Evolutionary conservation across 2,797 vertebrate species (phyloP).

Genomic region (Staurois parvus): DNA sequence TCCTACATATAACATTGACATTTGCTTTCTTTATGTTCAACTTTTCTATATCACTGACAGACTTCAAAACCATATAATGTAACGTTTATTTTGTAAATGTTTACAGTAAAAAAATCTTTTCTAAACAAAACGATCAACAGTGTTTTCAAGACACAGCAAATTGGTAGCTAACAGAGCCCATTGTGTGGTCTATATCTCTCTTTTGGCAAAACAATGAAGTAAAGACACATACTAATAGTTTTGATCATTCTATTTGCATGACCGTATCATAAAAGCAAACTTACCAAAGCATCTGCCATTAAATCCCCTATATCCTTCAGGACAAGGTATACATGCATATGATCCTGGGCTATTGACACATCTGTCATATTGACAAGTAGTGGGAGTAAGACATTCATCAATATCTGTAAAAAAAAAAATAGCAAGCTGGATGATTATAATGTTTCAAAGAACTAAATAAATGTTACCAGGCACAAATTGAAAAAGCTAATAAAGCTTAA

Average conservation of each 20-base stretch:
- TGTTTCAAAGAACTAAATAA: no score
- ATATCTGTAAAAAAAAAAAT: conserved; percentile 77
- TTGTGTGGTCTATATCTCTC: background rate
- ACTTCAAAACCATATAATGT: no score
- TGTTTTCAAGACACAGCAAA: no score
- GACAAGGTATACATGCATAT: conserved; percentile 87
- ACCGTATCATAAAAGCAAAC: conserved; percentile 61
- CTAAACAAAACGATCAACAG: no score
- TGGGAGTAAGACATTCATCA: conserved; percentile 84
- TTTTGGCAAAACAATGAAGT: background rate
- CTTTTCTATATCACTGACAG: no score
- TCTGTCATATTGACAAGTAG: conserved; percentile 84
- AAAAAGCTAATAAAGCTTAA: no score
- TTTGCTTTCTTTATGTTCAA: no score
- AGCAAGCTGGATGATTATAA: background rate
- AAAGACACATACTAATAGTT: background rate
- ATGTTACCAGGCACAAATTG: no score
- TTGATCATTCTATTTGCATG: background rate
- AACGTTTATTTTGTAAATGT: no score
- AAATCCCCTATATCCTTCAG: conserved; percentile 84
- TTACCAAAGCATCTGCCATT: conserved; percentile 88
- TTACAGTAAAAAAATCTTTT: no score
- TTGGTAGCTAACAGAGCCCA: background rate
- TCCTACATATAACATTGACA: no score
- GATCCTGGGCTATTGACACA: conserved; percentile 87